Conservation (phyloP, 2,888 invertebrate genomes). For the Hydroisotoma schaefferi region DNA sequence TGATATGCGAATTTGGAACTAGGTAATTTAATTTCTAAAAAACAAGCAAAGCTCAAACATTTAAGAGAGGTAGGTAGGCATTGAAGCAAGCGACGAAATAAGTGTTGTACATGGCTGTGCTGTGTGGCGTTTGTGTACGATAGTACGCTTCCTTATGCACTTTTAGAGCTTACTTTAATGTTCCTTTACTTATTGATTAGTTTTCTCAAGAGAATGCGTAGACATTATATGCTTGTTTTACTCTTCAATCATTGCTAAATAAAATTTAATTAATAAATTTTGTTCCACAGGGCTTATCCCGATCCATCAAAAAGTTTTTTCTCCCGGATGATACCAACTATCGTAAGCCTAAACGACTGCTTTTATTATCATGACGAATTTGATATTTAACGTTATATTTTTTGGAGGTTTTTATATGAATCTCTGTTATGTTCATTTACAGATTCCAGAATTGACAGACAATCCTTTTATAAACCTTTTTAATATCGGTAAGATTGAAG, state of each 20-base stretch:
- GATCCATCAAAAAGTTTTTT: constrained; percentile 33
- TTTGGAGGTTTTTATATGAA: not conserved
- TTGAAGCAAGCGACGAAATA: too few relatives aligned
- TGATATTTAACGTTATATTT: not conserved
- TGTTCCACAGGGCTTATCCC: constrained; percentile 16
- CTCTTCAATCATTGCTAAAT: not conserved
- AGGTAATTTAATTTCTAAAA: constrained; percentile 20
- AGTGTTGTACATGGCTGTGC: too few relatives aligned
- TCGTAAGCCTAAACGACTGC: too few relatives aligned
- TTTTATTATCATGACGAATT: too few relatives aligned
- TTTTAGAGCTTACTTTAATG: not conserved
- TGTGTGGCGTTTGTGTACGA: too few relatives aligned
- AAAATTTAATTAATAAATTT: not conserved
- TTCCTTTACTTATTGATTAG: not conserved
- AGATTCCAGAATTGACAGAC: constrained; percentile 53
- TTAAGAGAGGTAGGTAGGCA: too few relatives aligned
- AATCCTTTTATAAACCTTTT: constrained; percentile 55
- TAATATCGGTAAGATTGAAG: constrained; percentile 53
- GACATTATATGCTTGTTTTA: too few relatives aligned
- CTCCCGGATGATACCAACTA: constrained; percentile 37
- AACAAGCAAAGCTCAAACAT: too few relatives aligned
- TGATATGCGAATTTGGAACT: constrained; percentile 53
- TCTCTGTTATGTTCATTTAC: constrained; percentile 5
- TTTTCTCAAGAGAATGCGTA: too few relatives aligned
- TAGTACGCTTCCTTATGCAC: too few relatives aligned